phyloP scores from a whole-genome alignment of 2,797 vertebrate species.

The Sarcophilus harrisii region DNA sequence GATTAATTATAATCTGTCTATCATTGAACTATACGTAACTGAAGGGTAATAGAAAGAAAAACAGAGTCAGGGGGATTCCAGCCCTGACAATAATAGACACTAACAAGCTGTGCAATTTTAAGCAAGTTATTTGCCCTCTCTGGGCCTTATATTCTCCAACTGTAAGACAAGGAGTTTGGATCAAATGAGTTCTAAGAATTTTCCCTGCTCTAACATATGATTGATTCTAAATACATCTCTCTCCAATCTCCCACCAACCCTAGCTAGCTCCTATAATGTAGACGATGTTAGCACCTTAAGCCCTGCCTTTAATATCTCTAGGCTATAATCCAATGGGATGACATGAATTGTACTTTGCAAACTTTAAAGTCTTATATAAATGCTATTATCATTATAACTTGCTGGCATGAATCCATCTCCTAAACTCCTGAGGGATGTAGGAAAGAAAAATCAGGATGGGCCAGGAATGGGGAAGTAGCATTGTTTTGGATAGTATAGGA shows the following conservation, averaged over 20 bases:
- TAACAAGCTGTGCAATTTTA: neutral
- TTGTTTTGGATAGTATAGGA: neutral
- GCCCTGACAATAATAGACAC: neutral
- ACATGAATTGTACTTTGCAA: neutral
- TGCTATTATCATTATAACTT: neutral
- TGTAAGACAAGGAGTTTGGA: neutral
- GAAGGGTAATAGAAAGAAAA: neutral
- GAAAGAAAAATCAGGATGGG: neutral
- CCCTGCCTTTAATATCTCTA: neutral
- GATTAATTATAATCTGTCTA: neutral
- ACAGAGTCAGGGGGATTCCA: too few relatives aligned
- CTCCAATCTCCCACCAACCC: neutral
- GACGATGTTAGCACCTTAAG: neutral
- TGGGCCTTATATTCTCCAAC: conserved; percentile 2
- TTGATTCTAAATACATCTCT: neutral
- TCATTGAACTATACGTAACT: neutral
- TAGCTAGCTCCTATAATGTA: neutral
- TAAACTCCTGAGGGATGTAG: neutral
- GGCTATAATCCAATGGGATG: neutral
- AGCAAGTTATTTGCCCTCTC: neutral
- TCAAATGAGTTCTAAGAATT: neutral
- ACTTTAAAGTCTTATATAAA: neutral
- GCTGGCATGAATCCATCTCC: neutral
- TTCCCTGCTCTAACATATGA: neutral
- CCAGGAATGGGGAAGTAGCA: neutral